Percentiles rank a stretch among this genome's conserved stretches.
Evolutionary conservation across 1,140 invertebrate species (phyloP).

Genomic region (Phymastichus coffea): DNA sequence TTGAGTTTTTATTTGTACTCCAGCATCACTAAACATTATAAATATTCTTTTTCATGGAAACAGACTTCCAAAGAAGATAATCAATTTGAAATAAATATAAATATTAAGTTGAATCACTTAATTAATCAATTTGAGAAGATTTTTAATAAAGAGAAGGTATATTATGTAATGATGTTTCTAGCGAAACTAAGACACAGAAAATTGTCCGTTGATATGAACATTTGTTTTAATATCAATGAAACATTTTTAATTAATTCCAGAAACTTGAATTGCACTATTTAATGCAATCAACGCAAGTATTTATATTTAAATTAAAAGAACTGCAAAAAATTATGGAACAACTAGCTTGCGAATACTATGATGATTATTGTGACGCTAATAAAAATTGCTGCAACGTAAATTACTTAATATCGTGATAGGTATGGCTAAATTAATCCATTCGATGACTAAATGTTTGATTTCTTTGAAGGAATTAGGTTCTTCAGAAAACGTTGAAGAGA

Average conservation of each 20-base stretch:
- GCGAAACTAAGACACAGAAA: no score
- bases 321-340: not conserved
- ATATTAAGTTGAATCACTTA: no score
- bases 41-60: no score
- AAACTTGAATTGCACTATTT: slow-evolving; percentile 17
- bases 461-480: not conserved
- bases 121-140: no score
- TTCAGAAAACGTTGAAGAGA: not conserved
- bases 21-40: no score
- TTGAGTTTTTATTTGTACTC: no score
- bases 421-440: not conserved
- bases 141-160: no score
- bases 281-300: slow-evolving; percentile 8
- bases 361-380: slow-evolving; percentile 6
- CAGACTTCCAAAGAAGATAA: no score
- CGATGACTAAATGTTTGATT: not conserved
- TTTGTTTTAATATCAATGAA: no score
- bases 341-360: slow-evolving; percentile 6
- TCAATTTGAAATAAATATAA: no score
- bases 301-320: slow-evolving; percentile 12
- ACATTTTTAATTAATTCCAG: slow-evolving; percentile 11
- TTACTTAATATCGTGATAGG: not conserved
- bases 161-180: no score
- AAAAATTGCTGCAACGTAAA: slow-evolving; percentile 4
- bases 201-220: no score